Percentiles rank a stretch among this genome's conserved stretches.
phyloP scores from a whole-genome alignment of 2,888 invertebrate species.

The Lycophotia porphyrea region DNA sequence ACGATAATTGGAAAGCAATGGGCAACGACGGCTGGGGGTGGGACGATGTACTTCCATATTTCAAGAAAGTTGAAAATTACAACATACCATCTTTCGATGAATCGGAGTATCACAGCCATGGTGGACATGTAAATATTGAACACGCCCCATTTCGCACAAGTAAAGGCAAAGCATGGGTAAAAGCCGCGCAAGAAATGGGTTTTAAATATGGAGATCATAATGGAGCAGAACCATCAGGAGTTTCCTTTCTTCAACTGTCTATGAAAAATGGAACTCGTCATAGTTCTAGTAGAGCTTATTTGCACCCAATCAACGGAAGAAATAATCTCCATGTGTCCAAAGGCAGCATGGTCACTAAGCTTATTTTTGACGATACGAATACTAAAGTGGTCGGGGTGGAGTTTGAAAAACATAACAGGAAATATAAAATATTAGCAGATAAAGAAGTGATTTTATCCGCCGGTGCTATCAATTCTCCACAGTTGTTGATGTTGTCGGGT shows the following conservation, averaged over 20 bases:
- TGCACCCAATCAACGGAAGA: constrained; percentile 90
- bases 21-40: constrained; percentile 94
- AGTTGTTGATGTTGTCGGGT: constrained; percentile 95
- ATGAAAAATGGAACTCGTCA: constrained; percentile 92
- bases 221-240: constrained; percentile 91
- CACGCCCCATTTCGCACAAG: constrained; percentile 87
- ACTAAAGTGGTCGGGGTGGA: constrained; percentile 91
- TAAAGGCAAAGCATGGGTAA: constrained; percentile 89
- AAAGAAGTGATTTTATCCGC: constrained; percentile 94
- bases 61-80: constrained; percentile 94
- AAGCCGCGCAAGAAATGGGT: constrained; percentile 91
- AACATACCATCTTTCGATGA: constrained; percentile 89
- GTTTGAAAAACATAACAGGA: constrained; percentile 88
- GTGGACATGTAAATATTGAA: constrained; percentile 90
- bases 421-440: constrained; percentile 89
- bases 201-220: constrained; percentile 91
- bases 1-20: constrained; percentile 93
- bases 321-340: constrained; percentile 91
- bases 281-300: constrained; percentile 92
- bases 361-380: constrained; percentile 89
- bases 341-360: constrained; percentile 89
- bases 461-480: constrained; percentile 94
- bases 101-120: constrained; percentile 87
- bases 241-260: constrained; percentile 91
- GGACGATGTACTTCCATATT: constrained; percentile 93